Base-by-base conservation (phyloP, 2,797 vertebrate genomes). In the Labeo calbasu region DNA sequence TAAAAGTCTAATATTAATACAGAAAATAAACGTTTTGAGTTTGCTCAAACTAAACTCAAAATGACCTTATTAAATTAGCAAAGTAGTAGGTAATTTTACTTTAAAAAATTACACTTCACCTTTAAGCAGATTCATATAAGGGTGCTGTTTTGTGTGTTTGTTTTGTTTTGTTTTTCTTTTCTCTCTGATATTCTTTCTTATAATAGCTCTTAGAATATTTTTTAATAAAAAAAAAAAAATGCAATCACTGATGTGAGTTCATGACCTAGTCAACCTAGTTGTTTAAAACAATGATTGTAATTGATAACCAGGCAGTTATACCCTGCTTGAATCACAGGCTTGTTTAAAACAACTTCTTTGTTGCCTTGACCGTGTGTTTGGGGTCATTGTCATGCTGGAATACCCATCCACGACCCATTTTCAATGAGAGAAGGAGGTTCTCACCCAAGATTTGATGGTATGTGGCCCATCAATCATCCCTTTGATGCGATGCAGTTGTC, bases 291-390 rank as follows among this genome's bases (percentile, higher is more conserved):
- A 63, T 79, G 61, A 63, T 50, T 2, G 8, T 46, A 53, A 53
- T 43, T 79, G 55, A 65, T 79, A 66, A 66, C n/a, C 15, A 46
- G 55, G 4, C 17, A 78, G 15, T 59, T 86, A 8, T 69, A 55
- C n/a, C 48, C 66, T 28, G 14, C 19, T 43, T 76, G 25, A 70
- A 59, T n/a, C n/a, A n/a, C n/a, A n/a, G n/a, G n/a, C n/a, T n/a
- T n/a, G n/a, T n/a, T n/a, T n/a, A n/a, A n/a, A n/a, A n/a, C n/a
- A n/a, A n/a, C n/a, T 32, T 36, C 32, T 36, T 36, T 36, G 32
- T 36, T 36, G 32, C 32, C 32, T 36, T 36, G 32, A 5, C 32
- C 4, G 4, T 36, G 32, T 36, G 32, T 36, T 36, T 36, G 4
- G 32, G 32, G 32, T 36, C 32, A 32, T 32, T 32, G 28, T 32